Conservation (phyloP, 2,888 invertebrate genomes). For the Nephrotoma flavescens region DNA sequence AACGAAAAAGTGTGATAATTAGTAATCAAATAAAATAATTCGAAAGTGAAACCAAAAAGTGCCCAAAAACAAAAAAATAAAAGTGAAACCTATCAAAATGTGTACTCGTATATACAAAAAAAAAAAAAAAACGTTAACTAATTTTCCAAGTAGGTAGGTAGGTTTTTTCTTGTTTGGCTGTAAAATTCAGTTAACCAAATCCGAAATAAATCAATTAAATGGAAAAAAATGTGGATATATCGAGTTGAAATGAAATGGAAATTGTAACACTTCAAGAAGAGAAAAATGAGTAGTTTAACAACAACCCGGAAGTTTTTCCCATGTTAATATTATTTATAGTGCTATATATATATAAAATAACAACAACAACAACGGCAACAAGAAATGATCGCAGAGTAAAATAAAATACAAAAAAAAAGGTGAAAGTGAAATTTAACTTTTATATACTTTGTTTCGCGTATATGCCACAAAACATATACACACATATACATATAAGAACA, state of each 20-base stretch:
- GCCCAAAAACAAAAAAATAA: not conserved
- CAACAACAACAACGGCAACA: not conserved
- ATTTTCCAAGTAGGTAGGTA: not conserved
- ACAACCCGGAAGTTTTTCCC: not conserved
- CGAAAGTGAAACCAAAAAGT: not conserved
- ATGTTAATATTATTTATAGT: not conserved
- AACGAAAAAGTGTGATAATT: not conserved
- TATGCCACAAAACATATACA: not conserved
- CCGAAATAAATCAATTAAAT: not conserved
- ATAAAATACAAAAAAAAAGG: not conserved
- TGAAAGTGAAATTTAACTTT: not conserved
- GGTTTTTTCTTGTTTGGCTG: not conserved
- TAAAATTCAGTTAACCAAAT: not conserved
- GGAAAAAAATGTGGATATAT: not conserved
- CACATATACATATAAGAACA: not conserved
- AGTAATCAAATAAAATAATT: not conserved
- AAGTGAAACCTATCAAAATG: not conserved
- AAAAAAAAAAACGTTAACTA: not conserved
- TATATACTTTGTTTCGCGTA: not conserved
- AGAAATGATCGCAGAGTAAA: not conserved
- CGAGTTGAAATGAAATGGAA: not conserved
- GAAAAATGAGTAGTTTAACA: not conserved
- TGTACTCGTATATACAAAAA: not conserved
- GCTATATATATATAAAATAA: not conserved
- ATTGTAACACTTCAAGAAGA: not conserved